Base-by-base conservation (phyloP, 2,797 vertebrate genomes). In the Gambusia yucatana region DNA sequence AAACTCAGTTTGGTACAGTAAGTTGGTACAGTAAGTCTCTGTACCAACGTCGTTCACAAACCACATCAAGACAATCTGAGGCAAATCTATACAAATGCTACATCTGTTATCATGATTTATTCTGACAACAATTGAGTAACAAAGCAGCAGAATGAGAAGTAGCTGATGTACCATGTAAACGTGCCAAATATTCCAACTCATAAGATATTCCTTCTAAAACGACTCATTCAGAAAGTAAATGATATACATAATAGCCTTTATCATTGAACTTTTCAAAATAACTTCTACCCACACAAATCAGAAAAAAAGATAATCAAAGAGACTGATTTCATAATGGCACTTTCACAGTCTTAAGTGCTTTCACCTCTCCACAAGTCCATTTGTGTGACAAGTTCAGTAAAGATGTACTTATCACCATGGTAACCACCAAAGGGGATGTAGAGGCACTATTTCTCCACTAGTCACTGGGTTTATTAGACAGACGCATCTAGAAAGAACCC, bases 401-500 rank as follows among this genome's bases (percentile, higher is more conserved):
- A 85, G 86, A 83, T 72, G 82, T 83, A 81, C 77, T 72, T 61
- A 36, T 94, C 79, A 44, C 93, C 77, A 94, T 93, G 88, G 89
- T 87, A 94, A 94, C 92, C 73, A 79, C 82, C 57, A 84, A 72
- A 83, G 85, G 74, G 73, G 88, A 87, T 90, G 87, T 72, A 88
- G 81, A 79, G 88, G 90, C 77, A 63, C 72, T 44, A 75, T 82
- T 69, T 89, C 59, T 92, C 79, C 78, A 72, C 83, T 73, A 82
- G 87, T 77, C 79, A 50, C 6, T 44, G 41, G 30, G n/a, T 73
- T 71, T 63, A 74, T 57, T 47, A 72, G 22, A 72, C 59, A 80
- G 74, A 77, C 86, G 76, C 82, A 73, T 84, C 65, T 72, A 28
- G 55, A 84, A 84, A 90, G 22, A 22, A 2, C n/a, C 78, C 75